Conservation (phyloP, 2,797 vertebrate genomes). For the Numenius phaeopus region DNA sequence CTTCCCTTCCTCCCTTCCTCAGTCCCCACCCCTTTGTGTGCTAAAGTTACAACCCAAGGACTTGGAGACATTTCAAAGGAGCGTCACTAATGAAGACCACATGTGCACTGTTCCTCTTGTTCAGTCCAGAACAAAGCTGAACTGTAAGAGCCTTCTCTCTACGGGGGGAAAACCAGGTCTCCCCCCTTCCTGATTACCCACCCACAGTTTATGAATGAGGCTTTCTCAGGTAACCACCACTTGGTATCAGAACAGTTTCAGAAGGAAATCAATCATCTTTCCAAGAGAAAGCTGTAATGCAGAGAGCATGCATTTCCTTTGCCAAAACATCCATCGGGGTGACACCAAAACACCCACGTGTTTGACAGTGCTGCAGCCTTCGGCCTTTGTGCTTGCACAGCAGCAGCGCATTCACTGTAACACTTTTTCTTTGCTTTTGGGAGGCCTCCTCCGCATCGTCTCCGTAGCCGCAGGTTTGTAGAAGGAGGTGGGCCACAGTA, state of each 20-base stretch:
- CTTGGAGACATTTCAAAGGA: conserved; percentile 65
- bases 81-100: conserved; percentile 57
- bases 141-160: conserved; percentile 29
- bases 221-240: conserved; percentile 34
- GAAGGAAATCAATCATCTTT: conserved; percentile 5
- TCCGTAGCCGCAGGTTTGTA: neutral
- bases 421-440: neutral
- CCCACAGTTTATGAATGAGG: conserved; percentile 34
- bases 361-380: neutral
- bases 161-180: accelerated
- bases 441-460: neutral
- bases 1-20: conserved; percentile 19
- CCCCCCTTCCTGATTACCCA: neutral
- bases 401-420: neutral
- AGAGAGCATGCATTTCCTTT: neutral
- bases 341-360: neutral
- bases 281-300: neutral
- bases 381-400: neutral
- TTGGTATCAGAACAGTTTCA: neutral
- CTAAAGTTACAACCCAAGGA: conserved; percentile 65
- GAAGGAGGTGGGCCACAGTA: neutral
- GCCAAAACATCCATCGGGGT: neutral
- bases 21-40: conserved; percentile 36
- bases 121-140: conserved; percentile 48
- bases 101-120: conserved; percentile 18